These are phyloP conservation scores for Polietes domitor DNA, from an alignment of 2,888 invertebrate genomes.

Conservation along the genomic window DNA sequence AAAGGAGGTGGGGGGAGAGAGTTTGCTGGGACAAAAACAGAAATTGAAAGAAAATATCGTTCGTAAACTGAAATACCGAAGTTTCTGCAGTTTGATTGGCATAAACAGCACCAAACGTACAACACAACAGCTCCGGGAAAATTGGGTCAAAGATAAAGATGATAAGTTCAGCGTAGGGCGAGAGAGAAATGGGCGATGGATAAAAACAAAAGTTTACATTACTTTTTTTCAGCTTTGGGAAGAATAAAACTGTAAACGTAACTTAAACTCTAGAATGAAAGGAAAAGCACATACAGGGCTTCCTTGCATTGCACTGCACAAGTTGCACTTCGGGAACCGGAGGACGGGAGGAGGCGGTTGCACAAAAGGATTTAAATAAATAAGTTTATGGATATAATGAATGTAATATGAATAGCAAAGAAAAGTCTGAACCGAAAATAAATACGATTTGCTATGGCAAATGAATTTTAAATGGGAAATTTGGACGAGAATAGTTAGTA, in stretches of 20 bases:
- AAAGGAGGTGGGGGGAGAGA: neutral
- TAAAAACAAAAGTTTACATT: slow-evolving; percentile 24
- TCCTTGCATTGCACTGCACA: too few species aligned
- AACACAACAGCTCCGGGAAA: slow-evolving; percentile 25
- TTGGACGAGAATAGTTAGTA: too few species aligned
- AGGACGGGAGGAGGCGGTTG: neutral
- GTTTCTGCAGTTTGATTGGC: neutral
- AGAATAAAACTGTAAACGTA: neutral
- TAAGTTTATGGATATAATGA: slow-evolving; percentile 8
- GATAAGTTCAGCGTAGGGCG: slow-evolving; percentile 52
- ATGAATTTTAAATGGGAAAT: slow-evolving; percentile 5
- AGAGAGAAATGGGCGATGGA: slow-evolving; percentile 33
- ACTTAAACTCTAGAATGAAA: slow-evolving; percentile 20
- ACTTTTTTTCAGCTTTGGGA: slow-evolving; percentile 39
- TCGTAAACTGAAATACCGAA: neutral
- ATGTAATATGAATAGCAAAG: neutral
- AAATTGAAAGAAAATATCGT: slow-evolving; percentile 43
- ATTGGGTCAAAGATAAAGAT: slow-evolving; percentile 66
- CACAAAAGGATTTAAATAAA: slow-evolving; percentile 3
- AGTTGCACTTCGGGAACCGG: too few species aligned
- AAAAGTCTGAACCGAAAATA: neutral
- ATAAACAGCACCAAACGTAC: neutral
- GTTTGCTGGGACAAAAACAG: neutral
- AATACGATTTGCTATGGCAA: neutral
- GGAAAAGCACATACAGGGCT: neutral